Base-by-base conservation (phyloP, 2,888 invertebrate genomes). In the Limnephilus lunatus region DNA sequence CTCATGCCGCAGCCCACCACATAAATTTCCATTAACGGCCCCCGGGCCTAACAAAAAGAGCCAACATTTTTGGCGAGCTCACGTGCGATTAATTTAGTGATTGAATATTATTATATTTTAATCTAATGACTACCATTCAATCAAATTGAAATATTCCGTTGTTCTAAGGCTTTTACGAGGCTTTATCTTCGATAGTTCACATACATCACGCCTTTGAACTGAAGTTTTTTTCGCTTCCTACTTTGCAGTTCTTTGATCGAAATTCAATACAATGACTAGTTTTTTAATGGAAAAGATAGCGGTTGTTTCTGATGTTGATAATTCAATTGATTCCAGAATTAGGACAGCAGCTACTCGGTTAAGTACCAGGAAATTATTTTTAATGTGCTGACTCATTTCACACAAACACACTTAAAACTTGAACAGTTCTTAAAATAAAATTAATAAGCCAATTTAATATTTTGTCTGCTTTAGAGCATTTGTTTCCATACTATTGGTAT, bases 171-270 rank as follows among this genome's bases (percentile, higher is more conserved):
- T 68, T 68, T 31, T 53, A 68, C 44, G 31, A 88, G 15, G n/a
- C 88, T 53, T 68, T 68, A 88, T 68, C 53, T 53, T 30, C 31
- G 88, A 68, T 53, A 88, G 91, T 91, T 92, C 92, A 92, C 90
- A 91, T 91, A 82, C 90, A 91, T 91, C 92, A 92, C 91, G 92
- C 86, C 68, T 90, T 91, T 91, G 92, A 92, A 92, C 92, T 91
- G 68, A 88, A 19, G 14, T 68, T 88, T 68, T 87, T 88, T 68
- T 53, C 19, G 35, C 31, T 88, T 68, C 32, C 19, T 68, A 32
- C 44, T 85, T 31, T 88, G 48, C 53, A 53, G 68, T 30, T 88
- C 30, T 87, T 87, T 68, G 88, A 88, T 88, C 31, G 88, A 68
- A 68, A 68, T 68, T 32, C 53, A 35, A 80, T 88, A 68, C 88